Percentiles rank a stretch among this genome's conserved stretches.
Conservation (phyloP, 53 echinoderm and acorn worm genomes). For the Apostichopus leukothele region DNA sequence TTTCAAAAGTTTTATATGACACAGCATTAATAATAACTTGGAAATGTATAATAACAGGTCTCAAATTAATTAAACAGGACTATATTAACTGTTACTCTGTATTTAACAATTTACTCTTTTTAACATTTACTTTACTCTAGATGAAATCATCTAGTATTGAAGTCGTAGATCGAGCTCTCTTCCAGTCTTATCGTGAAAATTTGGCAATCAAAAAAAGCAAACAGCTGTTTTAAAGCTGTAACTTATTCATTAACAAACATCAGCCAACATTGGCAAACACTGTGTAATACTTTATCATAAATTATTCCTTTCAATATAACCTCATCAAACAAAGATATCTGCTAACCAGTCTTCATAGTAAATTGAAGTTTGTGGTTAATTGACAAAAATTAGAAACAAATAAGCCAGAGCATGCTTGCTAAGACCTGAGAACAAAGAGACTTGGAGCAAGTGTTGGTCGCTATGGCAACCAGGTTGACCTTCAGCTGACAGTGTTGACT, state of each 20-base stretch:
- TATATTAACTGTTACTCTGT: too few species aligned
- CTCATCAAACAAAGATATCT: conserved; percentile 9
- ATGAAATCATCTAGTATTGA: too few species aligned
- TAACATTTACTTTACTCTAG: too few species aligned
- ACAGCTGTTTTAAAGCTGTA: too few species aligned
- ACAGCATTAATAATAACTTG: too few species aligned
- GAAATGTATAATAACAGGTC: too few species aligned
- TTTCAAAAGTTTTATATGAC: too few species aligned
- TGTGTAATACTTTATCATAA: neutral
- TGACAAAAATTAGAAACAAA: conserved; percentile 46
- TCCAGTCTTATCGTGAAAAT: too few species aligned
- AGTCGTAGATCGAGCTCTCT: too few species aligned
- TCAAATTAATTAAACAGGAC: too few species aligned
- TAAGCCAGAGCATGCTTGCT: neutral
- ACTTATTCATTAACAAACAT: conserved; percentile 2
- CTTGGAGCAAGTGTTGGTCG: conserved; percentile 31
- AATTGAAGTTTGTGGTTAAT: conserved; percentile 23
- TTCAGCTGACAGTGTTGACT: conserved; percentile 37
- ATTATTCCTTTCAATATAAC: conserved; percentile 17
- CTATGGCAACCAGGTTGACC: conserved; percentile 18
- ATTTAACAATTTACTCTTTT: too few species aligned
- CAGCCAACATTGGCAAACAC: neutral
- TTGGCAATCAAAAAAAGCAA: too few species aligned
- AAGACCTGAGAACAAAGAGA: conserved; percentile 23
- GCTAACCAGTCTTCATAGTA: neutral